Evolutionary conservation across 2,797 vertebrate species (phyloP).

Genomic region (Leuciscus waleckii): DNA sequence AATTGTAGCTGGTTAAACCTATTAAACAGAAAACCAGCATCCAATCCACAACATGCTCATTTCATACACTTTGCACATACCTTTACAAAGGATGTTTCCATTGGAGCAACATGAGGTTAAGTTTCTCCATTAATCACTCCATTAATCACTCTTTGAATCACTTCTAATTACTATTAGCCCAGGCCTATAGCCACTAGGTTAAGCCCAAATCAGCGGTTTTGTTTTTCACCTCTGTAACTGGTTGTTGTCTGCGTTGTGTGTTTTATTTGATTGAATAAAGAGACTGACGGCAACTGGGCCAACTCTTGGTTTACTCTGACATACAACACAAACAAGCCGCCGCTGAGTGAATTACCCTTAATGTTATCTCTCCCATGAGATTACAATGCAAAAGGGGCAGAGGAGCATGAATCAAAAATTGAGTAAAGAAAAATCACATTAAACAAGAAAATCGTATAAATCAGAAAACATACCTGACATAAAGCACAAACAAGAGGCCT

Average conservation of each 20-base stretch:
- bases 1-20: background rate
- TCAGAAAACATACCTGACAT: background rate
- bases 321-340: background rate
- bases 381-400: background rate
- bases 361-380: background rate
- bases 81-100: background rate
- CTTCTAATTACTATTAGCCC: background rate
- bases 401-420: background rate
- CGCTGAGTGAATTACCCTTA: background rate
- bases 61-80: background rate
- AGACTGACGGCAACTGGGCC: no score
- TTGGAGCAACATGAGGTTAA: background rate
- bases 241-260: no score
- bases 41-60: background rate
- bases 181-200: background rate
- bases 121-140: background rate
- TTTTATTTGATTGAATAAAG: no score
- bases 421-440: background rate
- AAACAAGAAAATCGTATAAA: background rate
- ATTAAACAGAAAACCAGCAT: constrained; percentile 16
- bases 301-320: background rate
- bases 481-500: background rate
- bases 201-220: background rate
- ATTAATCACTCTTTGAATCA: background rate
- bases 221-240: background rate